A percentile compares a stretch with the other conserved stretches of the same genome.
These are phyloP conservation scores for Agrochola lota DNA, from an alignment of 2,888 invertebrate genomes.

Conservation along the genomic window DNA sequence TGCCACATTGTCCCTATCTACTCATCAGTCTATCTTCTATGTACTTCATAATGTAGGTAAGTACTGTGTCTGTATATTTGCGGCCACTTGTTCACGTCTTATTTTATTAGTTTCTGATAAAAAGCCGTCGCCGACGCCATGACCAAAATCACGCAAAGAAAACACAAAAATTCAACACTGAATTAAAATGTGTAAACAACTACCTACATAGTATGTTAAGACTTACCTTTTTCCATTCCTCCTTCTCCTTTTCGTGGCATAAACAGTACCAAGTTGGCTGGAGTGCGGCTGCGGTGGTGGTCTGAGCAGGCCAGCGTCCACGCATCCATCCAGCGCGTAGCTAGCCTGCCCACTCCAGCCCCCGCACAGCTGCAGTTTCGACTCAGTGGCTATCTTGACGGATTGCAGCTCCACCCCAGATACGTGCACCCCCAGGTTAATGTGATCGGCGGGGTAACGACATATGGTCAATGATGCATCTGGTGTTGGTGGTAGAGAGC, in stretches of 20 bases:
- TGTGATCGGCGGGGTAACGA: conserved; percentile 47
- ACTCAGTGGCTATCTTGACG: conserved; percentile 89
- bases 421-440: conserved; percentile 47
- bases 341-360: conserved; percentile 86
- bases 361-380: conserved; percentile 87
- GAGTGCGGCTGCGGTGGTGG: conserved; percentile 94
- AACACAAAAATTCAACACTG: too few species aligned
- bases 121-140: conserved; percentile 20
- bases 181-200: neutral
- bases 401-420: conserved; percentile 70
- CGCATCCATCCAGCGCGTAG: conserved; percentile 92
- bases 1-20: neutral
- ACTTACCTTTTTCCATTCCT: conserved; percentile 98
- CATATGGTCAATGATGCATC: conserved; percentile 61
- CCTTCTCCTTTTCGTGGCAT: conserved; percentile 98
- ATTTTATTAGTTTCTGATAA: neutral
- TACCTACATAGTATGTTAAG: neutral
- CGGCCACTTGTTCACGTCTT: neutral
- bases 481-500: conserved; percentile 6
- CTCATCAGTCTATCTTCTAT: neutral
- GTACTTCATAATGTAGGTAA: neutral
- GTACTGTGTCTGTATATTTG: neutral
- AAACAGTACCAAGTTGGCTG: conserved; percentile 98
- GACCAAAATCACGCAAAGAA: neutral
- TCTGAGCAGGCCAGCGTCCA: conserved; percentile 94